Evolutionary conservation across 64 coral and sea anemone species (phyloP).

Genomic region (Pachyseris speciosa): DNA sequence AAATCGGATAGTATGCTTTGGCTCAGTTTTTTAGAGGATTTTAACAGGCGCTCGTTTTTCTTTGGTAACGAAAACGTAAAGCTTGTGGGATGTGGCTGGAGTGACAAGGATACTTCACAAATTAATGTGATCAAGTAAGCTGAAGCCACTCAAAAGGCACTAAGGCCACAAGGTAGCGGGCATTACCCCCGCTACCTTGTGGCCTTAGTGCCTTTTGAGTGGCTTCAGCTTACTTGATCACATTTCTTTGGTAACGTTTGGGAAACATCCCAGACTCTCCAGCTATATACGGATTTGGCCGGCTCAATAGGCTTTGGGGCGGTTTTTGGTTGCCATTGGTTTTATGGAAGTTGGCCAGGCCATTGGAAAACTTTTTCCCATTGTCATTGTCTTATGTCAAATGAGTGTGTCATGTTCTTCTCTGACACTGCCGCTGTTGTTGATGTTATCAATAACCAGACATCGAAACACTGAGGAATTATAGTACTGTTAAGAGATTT

Average conservation of each 20-base stretch:
- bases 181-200: too few relatives aligned
- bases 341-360: conserved; percentile 49
- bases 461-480: not conserved
- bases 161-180: too few relatives aligned
- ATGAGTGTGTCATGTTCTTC: conserved; percentile 18
- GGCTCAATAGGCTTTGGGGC: conserved; percentile 19
- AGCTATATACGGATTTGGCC: conserved; percentile 7
- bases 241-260: too few relatives aligned
- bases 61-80: too few relatives aligned
- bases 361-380: conserved; percentile 54
- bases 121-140: too few relatives aligned
- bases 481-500: not conserved
- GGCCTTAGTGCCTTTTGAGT: too few relatives aligned
- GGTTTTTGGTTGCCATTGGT: conserved; percentile 21
- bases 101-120: too few relatives aligned
- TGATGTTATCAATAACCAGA: conserved; percentile 27
- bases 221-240: too few relatives aligned
- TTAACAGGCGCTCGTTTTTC: too few relatives aligned
- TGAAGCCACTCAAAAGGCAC: too few relatives aligned
- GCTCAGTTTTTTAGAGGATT: conserved; percentile 30
- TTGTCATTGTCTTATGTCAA: conserved; percentile 40
- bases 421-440: conserved; percentile 19
- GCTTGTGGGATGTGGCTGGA: too few relatives aligned
- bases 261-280: not conserved
- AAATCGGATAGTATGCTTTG: conserved; percentile 28